These are phyloP conservation scores for Dorcus hopei DNA, from an alignment of 2,888 invertebrate species.

Conservation along the genomic window DNA sequence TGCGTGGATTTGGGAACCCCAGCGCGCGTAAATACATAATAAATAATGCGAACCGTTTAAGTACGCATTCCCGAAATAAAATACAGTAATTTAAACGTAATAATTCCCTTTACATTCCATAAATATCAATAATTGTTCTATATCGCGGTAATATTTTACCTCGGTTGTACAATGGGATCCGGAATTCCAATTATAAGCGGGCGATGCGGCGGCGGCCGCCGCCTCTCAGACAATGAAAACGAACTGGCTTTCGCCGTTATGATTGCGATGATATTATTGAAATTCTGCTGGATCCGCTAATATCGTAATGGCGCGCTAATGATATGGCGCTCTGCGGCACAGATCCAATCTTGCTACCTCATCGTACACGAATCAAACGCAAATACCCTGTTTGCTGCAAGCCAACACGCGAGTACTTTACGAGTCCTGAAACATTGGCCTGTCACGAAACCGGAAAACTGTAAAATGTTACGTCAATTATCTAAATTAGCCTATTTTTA, in stretches of 20 bases:
- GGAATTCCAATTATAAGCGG: conserved; percentile 34
- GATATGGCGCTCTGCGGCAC: neutral
- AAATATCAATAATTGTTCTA: conserved; percentile 14
- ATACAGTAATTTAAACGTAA: no score
- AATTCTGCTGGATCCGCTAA: neutral
- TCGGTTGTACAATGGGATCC: conserved; percentile 28
- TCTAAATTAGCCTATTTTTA: conserved; percentile 22
- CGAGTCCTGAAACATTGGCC: neutral
- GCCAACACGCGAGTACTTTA: conserved; percentile 3
- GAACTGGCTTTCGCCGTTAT: conserved; percentile 1
- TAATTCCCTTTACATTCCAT: neutral
- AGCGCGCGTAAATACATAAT: no score
- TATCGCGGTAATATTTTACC: conserved; percentile 30
- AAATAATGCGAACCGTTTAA: no score
- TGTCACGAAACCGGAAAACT: conserved; percentile 27
- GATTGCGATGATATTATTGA: neutral
- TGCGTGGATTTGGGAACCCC: no score
- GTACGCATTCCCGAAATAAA: no score
- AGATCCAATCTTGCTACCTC: conserved; percentile 1
- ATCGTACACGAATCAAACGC: conserved; percentile 8
- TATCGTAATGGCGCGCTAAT: neutral
- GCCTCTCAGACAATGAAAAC: neutral
- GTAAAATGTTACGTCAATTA: conserved; percentile 21
- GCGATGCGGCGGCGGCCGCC: conserved; percentile 13
- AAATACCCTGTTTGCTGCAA: conserved; percentile 6